Base-by-base conservation (phyloP, 2,797 vertebrate genomes). In the Siniperca scherzeri region DNA sequence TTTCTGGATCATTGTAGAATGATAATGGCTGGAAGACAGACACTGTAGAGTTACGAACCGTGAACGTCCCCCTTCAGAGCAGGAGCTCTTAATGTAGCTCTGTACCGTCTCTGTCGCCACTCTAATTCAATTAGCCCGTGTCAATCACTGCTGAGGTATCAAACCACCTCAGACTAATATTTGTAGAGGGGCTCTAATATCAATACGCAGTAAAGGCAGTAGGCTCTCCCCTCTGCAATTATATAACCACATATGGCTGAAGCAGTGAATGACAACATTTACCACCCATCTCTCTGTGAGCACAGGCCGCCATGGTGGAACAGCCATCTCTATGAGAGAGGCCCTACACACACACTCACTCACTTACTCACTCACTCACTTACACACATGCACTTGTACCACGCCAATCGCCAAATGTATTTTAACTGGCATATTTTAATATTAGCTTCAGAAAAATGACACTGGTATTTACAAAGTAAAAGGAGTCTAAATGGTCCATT, bases 361-460 rank as follows among this genome's bases (percentile, higher is more conserved):
- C 59, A 44, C 72, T 27, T 27, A 27, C 27, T 27, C 27, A 27
- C 27, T 27, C 27, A 27, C 27, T 27, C 30, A 30, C 30, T 30
- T 30, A 8, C 59, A n/a, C 38, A 11, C 70, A 13, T 13, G 5
- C 65, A 40, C 83, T 33, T 36, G 66, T 80, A 74, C 81, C 83
- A 73, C 25, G 48, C 62, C 38, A 68, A 92, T 91, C 71, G 55
- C 83, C 74, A 90, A 91, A 91, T 92, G 92, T 90, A 91, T 96
- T 96, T 95, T 87, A 93, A 91, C 94, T 93, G 93, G 93, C 93
- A 93, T 91, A 91, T 95, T 95, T 94, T 93, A 91, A 95, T 96
- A 95, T 96, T 94, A 94, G 92, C 91, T 87, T 91, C 91, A 95
- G 93, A 93, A 92, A 96, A 96, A 94, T 95, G 90, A 96, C 94